Conservation (phyloP, 2,888 invertebrate species). For the Cephus pygmeus region DNA sequence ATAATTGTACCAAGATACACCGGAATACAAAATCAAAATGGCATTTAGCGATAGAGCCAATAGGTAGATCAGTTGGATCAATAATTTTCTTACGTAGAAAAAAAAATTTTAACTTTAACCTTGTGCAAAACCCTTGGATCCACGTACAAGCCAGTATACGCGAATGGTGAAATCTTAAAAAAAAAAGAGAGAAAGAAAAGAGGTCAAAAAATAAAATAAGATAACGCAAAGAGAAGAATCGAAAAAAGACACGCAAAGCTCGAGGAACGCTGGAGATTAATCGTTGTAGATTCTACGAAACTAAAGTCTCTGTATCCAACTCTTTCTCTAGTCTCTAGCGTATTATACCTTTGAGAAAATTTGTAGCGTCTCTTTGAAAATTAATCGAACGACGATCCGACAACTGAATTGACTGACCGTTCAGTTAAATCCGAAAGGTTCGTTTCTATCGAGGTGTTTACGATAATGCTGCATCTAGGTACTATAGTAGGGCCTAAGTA, state of each 20-base stretch:
- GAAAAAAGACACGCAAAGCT: slow-evolving; percentile 26
- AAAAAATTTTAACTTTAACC: no score
- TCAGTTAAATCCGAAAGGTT: slow-evolving; percentile 37
- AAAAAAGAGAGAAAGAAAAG: not conserved
- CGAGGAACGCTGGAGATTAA: slow-evolving; percentile 41
- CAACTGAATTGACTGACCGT: slow-evolving; percentile 28
- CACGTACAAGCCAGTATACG: not conserved
- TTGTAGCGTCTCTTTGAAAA: slow-evolving; percentile 24
- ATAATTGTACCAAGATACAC: not conserved
- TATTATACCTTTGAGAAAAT: slow-evolving; percentile 37
- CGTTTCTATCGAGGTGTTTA: slow-evolving; percentile 39
- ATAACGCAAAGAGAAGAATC: not conserved
- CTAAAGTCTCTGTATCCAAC: slow-evolving; percentile 38
- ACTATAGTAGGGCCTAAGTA: slow-evolving; percentile 42
- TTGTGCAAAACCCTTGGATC: not conserved
- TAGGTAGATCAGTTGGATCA: not conserved
- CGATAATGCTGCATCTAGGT: slow-evolving; percentile 28
- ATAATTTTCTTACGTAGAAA: no score
- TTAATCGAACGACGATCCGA: slow-evolving; percentile 16
- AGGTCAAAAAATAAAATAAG: not conserved
- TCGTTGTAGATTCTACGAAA: slow-evolving; percentile 42
- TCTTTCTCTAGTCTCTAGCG: slow-evolving; percentile 43
- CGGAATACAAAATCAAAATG: not conserved
- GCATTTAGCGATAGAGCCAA: not conserved
- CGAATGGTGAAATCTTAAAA: not conserved